Conservation (phyloP, 2,113 vertebrate genomes). For the Tonatia bakeri region DNA sequence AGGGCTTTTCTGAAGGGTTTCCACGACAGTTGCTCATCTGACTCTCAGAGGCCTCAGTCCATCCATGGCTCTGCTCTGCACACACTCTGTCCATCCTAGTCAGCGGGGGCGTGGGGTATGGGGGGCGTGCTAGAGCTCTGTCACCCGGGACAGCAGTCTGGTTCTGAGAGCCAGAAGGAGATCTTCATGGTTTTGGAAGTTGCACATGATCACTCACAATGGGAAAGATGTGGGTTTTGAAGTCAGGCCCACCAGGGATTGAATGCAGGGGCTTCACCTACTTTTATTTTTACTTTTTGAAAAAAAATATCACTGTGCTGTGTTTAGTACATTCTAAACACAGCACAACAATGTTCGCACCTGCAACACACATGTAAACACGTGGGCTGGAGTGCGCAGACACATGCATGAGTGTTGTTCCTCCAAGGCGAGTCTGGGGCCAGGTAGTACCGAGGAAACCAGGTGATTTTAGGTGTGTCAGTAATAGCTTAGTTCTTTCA, state of each 20-base stretch:
- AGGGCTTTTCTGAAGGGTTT: background rate
- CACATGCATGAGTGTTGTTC: background rate
- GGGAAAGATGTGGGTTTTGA: background rate
- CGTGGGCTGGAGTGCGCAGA: background rate
- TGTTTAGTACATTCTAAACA: background rate
- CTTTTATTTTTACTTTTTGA: background rate
- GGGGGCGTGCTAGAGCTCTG: background rate
- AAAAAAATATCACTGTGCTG: background rate
- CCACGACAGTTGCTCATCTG: background rate
- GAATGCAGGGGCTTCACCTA: background rate
- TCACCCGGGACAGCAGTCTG: background rate
- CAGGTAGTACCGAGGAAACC: background rate
- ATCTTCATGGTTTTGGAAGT: background rate
- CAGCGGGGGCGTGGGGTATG: too few species aligned
- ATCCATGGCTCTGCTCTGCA: background rate
- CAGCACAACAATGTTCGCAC: background rate
- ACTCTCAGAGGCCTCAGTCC: background rate
- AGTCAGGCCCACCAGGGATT: background rate
- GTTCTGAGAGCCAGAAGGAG: background rate
- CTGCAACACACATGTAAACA: background rate
- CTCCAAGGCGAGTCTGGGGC: background rate
- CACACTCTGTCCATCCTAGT: fast-evolving
- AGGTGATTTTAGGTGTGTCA: background rate
- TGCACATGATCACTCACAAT: background rate
- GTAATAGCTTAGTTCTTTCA: background rate